phyloP scores from a whole-genome alignment of 2,797 vertebrate genomes.

The Rhadinocentrus ornatus region DNA sequence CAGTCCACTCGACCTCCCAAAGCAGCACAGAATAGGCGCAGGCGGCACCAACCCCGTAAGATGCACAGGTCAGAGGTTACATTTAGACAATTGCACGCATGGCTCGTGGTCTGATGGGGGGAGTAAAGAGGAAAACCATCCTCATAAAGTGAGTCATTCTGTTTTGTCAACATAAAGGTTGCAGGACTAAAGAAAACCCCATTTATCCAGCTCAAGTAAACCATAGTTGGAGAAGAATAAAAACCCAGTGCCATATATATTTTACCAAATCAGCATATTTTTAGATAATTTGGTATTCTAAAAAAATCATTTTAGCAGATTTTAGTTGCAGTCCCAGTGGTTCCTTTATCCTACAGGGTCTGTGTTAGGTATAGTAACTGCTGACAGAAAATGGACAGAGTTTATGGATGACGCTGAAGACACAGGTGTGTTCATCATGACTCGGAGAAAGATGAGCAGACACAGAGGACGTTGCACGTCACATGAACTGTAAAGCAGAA shows the following conservation, averaged over 20 bases:
- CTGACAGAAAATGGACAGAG: slow-evolving; percentile 52
- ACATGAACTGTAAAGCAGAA: background rate
- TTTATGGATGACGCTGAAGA: slow-evolving; percentile 60
- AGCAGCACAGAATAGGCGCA: slow-evolving; percentile 73
- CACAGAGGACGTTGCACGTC: slow-evolving; percentile 17
- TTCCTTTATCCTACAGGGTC: slow-evolving; percentile 1
- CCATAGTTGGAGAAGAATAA: background rate
- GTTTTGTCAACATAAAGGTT: slow-evolving; percentile 8
- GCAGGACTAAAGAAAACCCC: background rate
- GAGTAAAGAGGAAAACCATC: slow-evolving; percentile 39
- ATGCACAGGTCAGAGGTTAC: slow-evolving; percentile 73
- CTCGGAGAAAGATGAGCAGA: slow-evolving; percentile 56
- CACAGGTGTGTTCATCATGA: slow-evolving; percentile 85
- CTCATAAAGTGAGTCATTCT: slow-evolving; percentile 31
- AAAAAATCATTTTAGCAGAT: background rate
- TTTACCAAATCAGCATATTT: background rate
- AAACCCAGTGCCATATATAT: background rate
- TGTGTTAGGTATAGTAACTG: slow-evolving; percentile 8
- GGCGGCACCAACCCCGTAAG: slow-evolving; percentile 65
- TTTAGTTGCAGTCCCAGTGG: background rate
- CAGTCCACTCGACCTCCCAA: slow-evolving; percentile 83
- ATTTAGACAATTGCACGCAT: slow-evolving; percentile 56
- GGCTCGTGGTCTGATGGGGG: slow-evolving; percentile 40
- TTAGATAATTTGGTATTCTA: background rate
- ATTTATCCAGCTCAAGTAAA: background rate